Evolutionary conservation across 1,140 invertebrate genomes (phyloP), one percentile per base, ranked within the genome.

Genomic region (Wiebesia pumilae): DNA sequence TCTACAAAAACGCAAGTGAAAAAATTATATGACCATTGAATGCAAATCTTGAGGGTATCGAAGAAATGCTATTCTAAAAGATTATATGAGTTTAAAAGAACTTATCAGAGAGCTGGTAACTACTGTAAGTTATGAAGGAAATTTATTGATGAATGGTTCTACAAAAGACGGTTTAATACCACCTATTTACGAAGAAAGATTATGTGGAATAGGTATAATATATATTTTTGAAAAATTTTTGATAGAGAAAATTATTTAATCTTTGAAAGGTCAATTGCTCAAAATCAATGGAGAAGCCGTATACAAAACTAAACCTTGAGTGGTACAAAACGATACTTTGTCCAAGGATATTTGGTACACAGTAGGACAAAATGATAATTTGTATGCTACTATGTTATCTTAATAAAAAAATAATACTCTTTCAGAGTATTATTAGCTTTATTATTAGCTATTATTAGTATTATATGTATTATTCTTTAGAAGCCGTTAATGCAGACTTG

Each of bases 11-110:
- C 97, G 97, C 87, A 98, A 98, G 93, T 98, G 97, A 97, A 97
- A 98, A 92, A 98, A 98, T 91, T 96, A 96, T n/a, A 97, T 99
- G 95, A 98, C 98, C 0, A 93, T 99, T 54, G 98, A 99, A 90
- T 95, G 94, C 84, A 91, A 94, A 35, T 98, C 97, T 0, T 99
- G 98, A 98, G 98, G 97, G 3, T 98, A 95, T 91, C 93, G 97
- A 77, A 95, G 97, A 89, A 96, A 97, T 90, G 96, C 97, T 62
- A 91, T 92, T 4, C 88, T 98, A 0, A 88, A 92, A 30, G 97
- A 98, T 89, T 97, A 96, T 88, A 91, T 97, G 21, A 96, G 95
- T 19, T 95, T 95, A 21, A 90, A 96, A 69, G 96, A 97, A 82
- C 93, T 99, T 0, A 92, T 98, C 0, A 93, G 94, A 83, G 95